Evolutionary conservation across 2,888 invertebrate genomes (phyloP).

Genomic region (Blastobasis adustella): DNA sequence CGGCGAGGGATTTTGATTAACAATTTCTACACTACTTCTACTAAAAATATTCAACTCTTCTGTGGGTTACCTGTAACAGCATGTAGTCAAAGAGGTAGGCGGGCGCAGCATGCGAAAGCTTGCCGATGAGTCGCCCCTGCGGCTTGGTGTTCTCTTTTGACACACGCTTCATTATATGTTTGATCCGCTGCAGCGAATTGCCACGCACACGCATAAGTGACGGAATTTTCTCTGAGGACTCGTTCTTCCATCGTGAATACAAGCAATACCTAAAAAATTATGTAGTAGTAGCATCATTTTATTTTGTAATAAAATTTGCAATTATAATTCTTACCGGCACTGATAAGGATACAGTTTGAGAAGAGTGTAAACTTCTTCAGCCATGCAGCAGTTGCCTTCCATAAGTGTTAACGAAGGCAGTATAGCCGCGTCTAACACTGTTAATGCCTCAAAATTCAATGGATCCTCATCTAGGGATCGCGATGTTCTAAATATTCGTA

Average conservation of each 20-base stretch:
- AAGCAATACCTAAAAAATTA: conserved; percentile 81
- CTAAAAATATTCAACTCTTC: too few species aligned
- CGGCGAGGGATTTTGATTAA: too few species aligned
- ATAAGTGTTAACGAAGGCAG: conserved; percentile 93
- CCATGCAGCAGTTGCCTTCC: conserved; percentile 96
- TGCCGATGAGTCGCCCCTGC: conserved; percentile 96
- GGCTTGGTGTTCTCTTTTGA: conserved; percentile 99
- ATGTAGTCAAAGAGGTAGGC: conserved; percentile 97
- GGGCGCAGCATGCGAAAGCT: conserved; percentile 96
- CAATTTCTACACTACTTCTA: too few species aligned
- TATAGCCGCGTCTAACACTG: conserved; percentile 90
- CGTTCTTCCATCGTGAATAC: conserved; percentile 98
- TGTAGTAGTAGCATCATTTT: not conserved
- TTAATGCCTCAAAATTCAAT: conserved; percentile 88
- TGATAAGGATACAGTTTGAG: conserved; percentile 91
- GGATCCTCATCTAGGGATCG: conserved; percentile 61
- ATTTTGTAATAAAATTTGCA: too few species aligned
- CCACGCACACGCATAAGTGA: conserved; percentile 88
- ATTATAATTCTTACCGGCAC: conserved; percentile 69
- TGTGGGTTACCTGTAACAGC: conserved; percentile 58
- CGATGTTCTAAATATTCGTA: conserved; percentile 58
- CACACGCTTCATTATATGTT: conserved; percentile 96
- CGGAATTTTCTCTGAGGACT: conserved; percentile 83
- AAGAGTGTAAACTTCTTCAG: conserved; percentile 96
- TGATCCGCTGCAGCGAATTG: conserved; percentile 92